phyloP scores from a whole-genome alignment of 2,113 vertebrate species.

The Athene noctua region DNA sequence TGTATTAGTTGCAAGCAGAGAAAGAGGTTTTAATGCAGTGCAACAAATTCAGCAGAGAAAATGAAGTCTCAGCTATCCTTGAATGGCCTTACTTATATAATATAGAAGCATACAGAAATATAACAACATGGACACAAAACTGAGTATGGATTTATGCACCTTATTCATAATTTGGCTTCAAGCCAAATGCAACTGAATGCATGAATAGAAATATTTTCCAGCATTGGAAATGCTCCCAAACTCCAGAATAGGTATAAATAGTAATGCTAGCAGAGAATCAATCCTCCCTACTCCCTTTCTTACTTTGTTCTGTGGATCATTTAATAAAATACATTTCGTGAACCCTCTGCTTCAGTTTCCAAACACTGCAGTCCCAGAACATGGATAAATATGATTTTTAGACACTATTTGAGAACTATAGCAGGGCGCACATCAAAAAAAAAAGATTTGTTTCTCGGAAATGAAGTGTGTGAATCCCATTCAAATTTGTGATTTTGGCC shows the following conservation, averaged over 20 bases:
- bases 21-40: slow-evolving; percentile 23
- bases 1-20: slow-evolving; percentile 12
- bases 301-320: not conserved
- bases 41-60: not conserved
- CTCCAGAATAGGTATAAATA: not conserved
- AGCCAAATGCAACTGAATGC: slow-evolving; percentile 8
- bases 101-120: slow-evolving; percentile 4
- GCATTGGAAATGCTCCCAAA: not conserved
- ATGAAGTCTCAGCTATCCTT: not conserved
- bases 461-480: not conserved
- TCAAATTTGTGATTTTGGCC: not conserved
- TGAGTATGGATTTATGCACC: not conserved
- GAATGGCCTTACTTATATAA: slow-evolving; percentile 5
- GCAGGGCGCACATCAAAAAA: too few relatives aligned
- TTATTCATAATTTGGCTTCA: slow-evolving; percentile 18
- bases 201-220: not conserved
- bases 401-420: not conserved
- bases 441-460: not conserved
- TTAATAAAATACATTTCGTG: not conserved
- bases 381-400: not conserved
- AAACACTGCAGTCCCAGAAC: not conserved
- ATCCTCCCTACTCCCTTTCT: not conserved
- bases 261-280: not conserved
- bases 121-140: not conserved
- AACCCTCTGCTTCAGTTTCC: not conserved